These are phyloP conservation scores for Corythoichthys haematopterus DNA, from an alignment of 2,113 vertebrate species.

Conservation along the genomic window DNA sequence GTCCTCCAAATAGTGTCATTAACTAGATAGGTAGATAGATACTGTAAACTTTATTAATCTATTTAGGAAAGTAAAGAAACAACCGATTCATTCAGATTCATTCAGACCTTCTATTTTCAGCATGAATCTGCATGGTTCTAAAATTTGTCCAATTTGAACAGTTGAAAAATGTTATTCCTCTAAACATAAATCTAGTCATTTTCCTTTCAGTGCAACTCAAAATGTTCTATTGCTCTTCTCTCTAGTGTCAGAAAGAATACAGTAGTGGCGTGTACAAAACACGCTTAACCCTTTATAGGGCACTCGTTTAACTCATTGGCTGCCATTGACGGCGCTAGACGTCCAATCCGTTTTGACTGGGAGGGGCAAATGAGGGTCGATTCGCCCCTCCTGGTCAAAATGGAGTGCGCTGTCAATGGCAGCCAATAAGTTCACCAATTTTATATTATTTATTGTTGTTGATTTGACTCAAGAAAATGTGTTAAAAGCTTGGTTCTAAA, in stretches of 20 bases:
- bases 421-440: too few relatives aligned
- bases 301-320: too few relatives aligned
- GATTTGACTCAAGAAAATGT: too few relatives aligned
- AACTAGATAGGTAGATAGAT: background rate
- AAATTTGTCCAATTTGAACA: constrained; percentile 22
- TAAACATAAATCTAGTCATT: constrained; percentile 32
- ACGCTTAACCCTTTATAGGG: constrained; percentile 20
- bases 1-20: background rate
- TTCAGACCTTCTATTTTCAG: constrained; percentile 42
- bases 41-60: background rate
- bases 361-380: too few relatives aligned
- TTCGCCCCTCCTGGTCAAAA: too few relatives aligned
- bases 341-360: too few relatives aligned
- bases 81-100: constrained; percentile 6
- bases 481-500: too few relatives aligned
- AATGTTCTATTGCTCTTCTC: constrained; percentile 45
- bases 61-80: background rate
- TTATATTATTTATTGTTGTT: too few relatives aligned
- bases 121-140: constrained; percentile 68
- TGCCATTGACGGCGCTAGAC: too few relatives aligned
- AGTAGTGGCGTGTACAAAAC: constrained; percentile 33
- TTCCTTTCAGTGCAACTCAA: constrained; percentile 25
- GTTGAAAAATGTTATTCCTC: background rate
- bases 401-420: too few relatives aligned
- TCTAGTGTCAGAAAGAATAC: constrained; percentile 14